Conservation (phyloP, 2,888 invertebrate genomes). For the Drosophila affinis region DNA sequence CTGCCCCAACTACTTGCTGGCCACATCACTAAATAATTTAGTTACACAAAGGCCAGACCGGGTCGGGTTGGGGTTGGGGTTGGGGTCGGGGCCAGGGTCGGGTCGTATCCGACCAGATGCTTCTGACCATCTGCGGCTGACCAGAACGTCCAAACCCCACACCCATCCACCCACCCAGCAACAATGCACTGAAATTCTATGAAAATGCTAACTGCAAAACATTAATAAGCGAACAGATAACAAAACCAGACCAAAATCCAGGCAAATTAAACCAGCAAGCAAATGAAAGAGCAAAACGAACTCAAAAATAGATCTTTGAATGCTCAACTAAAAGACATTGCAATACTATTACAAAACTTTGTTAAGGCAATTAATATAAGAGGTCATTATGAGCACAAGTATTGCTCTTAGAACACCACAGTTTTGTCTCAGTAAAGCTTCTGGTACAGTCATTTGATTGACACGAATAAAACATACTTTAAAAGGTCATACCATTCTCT, state of each 20-base stretch:
- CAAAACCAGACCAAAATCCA: background rate
- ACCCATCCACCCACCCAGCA: background rate
- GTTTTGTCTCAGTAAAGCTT: too few relatives aligned
- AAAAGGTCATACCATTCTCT: too few relatives aligned
- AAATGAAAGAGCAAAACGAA: background rate
- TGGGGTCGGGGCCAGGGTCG: background rate
- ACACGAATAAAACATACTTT: too few relatives aligned
- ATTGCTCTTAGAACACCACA: too few relatives aligned
- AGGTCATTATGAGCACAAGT: too few relatives aligned
- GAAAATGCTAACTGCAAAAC: slow-evolving; percentile 52
- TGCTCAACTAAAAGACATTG: too few relatives aligned
- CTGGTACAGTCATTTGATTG: too few relatives aligned
- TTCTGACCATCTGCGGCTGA: slow-evolving; percentile 45
- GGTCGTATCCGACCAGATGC: slow-evolving; percentile 30
- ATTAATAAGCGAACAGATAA: slow-evolving; percentile 56
- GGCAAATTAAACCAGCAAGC: background rate
- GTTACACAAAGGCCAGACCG: slow-evolving; percentile 60
- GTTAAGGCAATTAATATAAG: too few relatives aligned
- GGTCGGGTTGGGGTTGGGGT: background rate
- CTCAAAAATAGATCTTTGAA: too few relatives aligned
- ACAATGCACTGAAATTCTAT: slow-evolving; percentile 28
- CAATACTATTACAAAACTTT: too few relatives aligned
- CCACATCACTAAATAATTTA: slow-evolving; percentile 77
- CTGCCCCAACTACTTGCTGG: slow-evolving; percentile 42
- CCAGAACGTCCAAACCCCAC: slow-evolving; percentile 14